A percentile compares a stretch with the other conserved stretches of the same genome.
Conservation (phyloP, 2,888 invertebrate genomes). For the Cotesia congregata region DNA sequence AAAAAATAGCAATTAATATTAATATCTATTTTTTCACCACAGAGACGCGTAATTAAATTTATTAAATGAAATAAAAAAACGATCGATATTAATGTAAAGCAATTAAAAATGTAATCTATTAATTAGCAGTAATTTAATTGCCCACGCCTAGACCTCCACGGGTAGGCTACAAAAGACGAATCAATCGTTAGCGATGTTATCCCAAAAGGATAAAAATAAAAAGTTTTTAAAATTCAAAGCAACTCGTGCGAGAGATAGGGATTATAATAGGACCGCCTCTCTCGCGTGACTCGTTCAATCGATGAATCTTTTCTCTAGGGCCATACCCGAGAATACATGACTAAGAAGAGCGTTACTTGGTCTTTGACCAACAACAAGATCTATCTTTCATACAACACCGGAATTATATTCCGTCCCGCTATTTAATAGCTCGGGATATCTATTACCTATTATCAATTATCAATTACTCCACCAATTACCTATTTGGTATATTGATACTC, state of each 20-base stretch:
- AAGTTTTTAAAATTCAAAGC: constrained; percentile 27
- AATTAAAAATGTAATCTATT: constrained; percentile 24
- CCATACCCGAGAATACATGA: background rate
- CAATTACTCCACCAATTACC: no score
- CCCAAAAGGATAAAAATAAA: constrained; percentile 6
- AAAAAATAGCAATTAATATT: no score
- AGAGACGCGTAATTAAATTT: background rate
- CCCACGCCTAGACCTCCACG: background rate
- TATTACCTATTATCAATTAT: no score
- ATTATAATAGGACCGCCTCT: constrained; percentile 35
- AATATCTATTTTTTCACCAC: no score
- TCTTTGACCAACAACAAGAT: background rate
- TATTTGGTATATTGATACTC: background rate
- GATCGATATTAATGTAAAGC: background rate
- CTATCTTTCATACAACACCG: constrained; percentile 6
- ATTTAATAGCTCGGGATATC: background rate
- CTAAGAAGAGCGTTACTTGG: background rate
- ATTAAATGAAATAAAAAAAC: background rate
- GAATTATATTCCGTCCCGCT: background rate
- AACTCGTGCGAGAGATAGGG: constrained; percentile 39
- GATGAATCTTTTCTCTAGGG: constrained; percentile 31
- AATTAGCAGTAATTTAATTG: constrained; percentile 16
- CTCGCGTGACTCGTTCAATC: constrained; percentile 44
- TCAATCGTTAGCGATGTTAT: constrained; percentile 31
- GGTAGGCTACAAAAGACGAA: constrained; percentile 35